Evolutionary conservation across 2,888 invertebrate species (phyloP).

Genomic region (Flexamia atlantica): DNA sequence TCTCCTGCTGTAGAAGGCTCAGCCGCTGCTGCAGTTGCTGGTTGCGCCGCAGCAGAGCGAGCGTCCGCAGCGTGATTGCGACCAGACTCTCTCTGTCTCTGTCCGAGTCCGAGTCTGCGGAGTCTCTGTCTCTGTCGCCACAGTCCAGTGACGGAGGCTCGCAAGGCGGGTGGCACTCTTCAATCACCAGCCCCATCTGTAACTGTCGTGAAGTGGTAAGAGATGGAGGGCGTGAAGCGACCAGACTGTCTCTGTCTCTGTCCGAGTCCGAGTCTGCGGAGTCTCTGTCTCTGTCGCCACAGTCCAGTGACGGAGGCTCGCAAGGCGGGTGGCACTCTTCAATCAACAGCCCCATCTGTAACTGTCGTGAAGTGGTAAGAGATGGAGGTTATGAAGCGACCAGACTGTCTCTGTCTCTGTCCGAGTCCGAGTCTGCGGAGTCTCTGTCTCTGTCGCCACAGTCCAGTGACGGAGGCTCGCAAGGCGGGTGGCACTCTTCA

Average conservation of each 20-base stretch:
- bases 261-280: neutral
- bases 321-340: constrained; percentile 65
- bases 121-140: constrained; percentile 50
- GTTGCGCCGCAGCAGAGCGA: constrained; percentile 73
- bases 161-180: constrained; percentile 64
- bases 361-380: neutral
- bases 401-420: constrained; percentile 70
- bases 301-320: constrained; percentile 66
- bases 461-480: constrained; percentile 66
- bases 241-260: constrained; percentile 70
- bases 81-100: constrained; percentile 70
- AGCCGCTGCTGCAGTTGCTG: constrained; percentile 72
- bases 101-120: constrained; percentile 1
- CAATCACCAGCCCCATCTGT: constrained; percentile 67
- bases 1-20: constrained; percentile 77
- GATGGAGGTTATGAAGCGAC: too few relatives aligned
- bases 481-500: constrained; percentile 64
- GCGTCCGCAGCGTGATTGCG: constrained; percentile 73
- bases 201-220: neutral
- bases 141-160: constrained; percentile 66
- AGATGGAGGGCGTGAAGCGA: too few relatives aligned
- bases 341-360: constrained; percentile 67
- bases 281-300: constrained; percentile 44
- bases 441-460: constrained; percentile 48
- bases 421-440: neutral